A percentile compares a stretch with the other conserved stretches of the same genome.
Evolutionary conservation across 2,888 invertebrate genomes (phyloP).

Genomic region (Heliconius cydno): DNA sequence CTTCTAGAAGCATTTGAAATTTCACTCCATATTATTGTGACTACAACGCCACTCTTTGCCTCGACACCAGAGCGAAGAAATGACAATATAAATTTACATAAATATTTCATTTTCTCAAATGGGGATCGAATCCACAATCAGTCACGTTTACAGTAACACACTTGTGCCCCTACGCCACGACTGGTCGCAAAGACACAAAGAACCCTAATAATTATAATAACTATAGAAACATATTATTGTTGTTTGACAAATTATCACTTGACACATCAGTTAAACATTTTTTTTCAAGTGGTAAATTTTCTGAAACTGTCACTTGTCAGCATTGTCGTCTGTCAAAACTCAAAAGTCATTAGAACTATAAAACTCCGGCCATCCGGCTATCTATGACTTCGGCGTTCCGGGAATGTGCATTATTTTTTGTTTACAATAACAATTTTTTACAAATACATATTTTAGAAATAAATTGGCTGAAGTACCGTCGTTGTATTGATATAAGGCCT

Average conservation of each 20-base stretch:
- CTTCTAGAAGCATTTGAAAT: no score
- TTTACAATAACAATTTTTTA: conserved; percentile 14
- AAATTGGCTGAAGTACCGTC: neutral
- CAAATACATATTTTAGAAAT: neutral
- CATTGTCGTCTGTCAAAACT: conserved; percentile 6
- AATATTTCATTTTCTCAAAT: no score
- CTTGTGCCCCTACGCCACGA: no score
- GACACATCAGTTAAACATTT: neutral
- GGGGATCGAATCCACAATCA: no score
- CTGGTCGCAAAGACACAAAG: neutral
- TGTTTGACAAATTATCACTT: neutral
- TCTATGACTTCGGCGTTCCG: neutral
- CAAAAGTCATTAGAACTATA: conserved; percentile 2
- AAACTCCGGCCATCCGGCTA: neutral
- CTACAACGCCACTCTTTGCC: no score
- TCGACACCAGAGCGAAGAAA: no score
- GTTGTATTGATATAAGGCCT: neutral
- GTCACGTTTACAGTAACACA: no score
- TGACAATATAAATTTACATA: no score
- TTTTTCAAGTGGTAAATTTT: neutral
- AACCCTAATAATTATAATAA: neutral
- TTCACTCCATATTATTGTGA: no score
- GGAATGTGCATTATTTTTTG: conserved; percentile 30
- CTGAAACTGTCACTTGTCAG: neutral
- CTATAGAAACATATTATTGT: neutral